These are phyloP conservation scores for Clistopyga incitator DNA, from an alignment of 2,888 invertebrate genomes.

Conservation along the genomic window DNA sequence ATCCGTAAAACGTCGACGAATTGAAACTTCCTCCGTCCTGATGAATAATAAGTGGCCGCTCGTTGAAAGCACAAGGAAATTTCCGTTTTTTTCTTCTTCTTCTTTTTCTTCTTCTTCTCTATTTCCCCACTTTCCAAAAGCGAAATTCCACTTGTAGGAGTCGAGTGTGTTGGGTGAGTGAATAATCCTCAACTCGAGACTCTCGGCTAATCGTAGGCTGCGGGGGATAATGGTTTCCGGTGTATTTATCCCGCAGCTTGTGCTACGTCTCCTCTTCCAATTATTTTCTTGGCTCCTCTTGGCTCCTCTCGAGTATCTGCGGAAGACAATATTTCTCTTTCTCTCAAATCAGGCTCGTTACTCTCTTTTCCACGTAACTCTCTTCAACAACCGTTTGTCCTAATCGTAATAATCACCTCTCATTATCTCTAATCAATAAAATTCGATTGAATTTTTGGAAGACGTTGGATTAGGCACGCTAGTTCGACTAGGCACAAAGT, in stretches of 20 bases:
- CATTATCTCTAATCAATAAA: constrained; percentile 4
- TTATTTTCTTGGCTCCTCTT: constrained; percentile 10
- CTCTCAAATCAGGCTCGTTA: background rate
- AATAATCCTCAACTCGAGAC: constrained; percentile 36
- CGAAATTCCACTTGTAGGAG: constrained; percentile 27
- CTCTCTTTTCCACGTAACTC: background rate
- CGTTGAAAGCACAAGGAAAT: constrained; percentile 19
- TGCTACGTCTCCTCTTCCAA: constrained; percentile 32
- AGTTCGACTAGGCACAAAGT: constrained; percentile 67
- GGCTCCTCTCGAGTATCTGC: background rate
- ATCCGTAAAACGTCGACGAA: constrained; percentile 39
- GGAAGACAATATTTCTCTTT: constrained; percentile 6
- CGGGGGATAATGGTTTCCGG: constrained; percentile 55
- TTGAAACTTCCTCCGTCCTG: constrained; percentile 48
- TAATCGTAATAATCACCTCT: constrained; percentile 1
- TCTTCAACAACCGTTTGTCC: constrained; percentile 2
- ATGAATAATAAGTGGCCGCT: constrained; percentile 38
- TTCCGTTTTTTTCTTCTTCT: no score
- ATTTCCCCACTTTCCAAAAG: constrained; percentile 14
- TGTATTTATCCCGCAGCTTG: constrained; percentile 32
- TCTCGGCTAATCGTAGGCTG: constrained; percentile 36
- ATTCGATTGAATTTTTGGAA: constrained; percentile 73
- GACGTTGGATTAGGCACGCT: constrained; percentile 81
- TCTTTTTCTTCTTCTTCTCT: no score
- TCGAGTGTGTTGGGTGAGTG: background rate